A percentile compares a stretch with the other conserved stretches of the same genome.
Evolutionary conservation across 1,140 invertebrate genomes (phyloP).

Genomic region (Calliopsis andreniformis): DNA sequence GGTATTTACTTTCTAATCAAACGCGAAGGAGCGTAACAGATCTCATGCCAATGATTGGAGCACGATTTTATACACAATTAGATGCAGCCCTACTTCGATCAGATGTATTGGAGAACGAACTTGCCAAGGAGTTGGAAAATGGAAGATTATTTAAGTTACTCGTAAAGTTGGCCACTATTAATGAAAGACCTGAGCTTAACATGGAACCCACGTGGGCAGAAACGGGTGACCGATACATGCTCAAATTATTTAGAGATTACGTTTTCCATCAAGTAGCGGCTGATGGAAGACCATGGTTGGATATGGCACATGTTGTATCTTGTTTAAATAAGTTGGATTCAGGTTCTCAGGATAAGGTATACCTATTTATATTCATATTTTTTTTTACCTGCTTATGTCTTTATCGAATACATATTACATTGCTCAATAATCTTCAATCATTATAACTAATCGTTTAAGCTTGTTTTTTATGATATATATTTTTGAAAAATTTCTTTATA

Average conservation of each 20-base stretch:
- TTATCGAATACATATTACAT: constrained; percentile 3
- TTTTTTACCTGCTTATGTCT: neutral
- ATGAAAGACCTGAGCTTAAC: constrained; percentile 97
- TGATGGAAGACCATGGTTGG: constrained; percentile 96
- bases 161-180: constrained; percentile 94
- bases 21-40: constrained; percentile 93
- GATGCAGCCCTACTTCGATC: constrained; percentile 93
- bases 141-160: constrained; percentile 94
- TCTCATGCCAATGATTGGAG: constrained; percentile 99
- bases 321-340: constrained; percentile 97
- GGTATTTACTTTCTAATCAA: constrained; percentile 90
- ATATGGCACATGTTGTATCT: constrained; percentile 96
- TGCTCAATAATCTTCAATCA: no score
- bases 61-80: constrained; percentile 97
- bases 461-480: neutral
- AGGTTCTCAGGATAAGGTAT: constrained; percentile 92
- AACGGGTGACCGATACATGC: constrained; percentile 98
- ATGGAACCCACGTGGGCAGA: constrained; percentile 97
- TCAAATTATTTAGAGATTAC: constrained; percentile 98
- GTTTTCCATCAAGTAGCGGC: constrained; percentile 96
- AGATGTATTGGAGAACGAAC: constrained; percentile 94
- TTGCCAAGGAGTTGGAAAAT: constrained; percentile 97
- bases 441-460: neutral
- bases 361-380: neutral
- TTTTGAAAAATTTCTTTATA: constrained; percentile 5